Base-by-base conservation (phyloP, 2,888 invertebrate genomes). In the Drosophila ezoana region DNA sequence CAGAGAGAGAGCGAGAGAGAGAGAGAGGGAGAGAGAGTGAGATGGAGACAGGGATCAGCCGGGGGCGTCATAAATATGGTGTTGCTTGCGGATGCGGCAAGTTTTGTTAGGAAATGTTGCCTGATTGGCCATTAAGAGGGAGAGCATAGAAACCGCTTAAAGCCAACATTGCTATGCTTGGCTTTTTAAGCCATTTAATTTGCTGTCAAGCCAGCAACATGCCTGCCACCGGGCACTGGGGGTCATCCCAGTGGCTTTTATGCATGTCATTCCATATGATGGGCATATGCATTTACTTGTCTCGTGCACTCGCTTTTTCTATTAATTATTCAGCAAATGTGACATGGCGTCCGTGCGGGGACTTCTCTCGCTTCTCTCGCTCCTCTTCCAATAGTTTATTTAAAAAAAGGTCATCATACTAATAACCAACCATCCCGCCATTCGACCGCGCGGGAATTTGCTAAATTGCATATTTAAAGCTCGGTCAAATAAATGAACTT, bases 41-140 rank as follows among this genome's bases (percentile, higher is more conserved):
- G 33, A 35, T 11, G 10, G 23, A 18, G 1, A 1, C 20, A 41
- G 28, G 23, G 23, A 13, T 3, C 32, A 32, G 32, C 8, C 1
- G 11, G 32, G 18, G 43, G 57, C 43, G 73, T 57, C 63, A 76
- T 61, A 73, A 68, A 72, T 72, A 76, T 77, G 60, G 61, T 67
- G 78, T 67, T 72, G 75, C 72, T 52, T 38, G 44, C 57, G 75
- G 75, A 75, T 67, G 75, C 67, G 75, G 47, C 67, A 77, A 72
- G 52, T 72, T 72, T 75, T 8, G 67, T 47, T 35, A 67, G 78
- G 78, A 75, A 77, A 60, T 78, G 73, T 60, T 73, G 64, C 60
- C 78, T 67, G 75, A 77, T 77, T 72, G 78, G 58, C 68, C 75
- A 76, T 76, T 76, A 68, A 64, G 63, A 23, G 20, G 43, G 20